Conservation (phyloP, 2,113 vertebrate species). For the Thamnaconus septentrionalis region DNA sequence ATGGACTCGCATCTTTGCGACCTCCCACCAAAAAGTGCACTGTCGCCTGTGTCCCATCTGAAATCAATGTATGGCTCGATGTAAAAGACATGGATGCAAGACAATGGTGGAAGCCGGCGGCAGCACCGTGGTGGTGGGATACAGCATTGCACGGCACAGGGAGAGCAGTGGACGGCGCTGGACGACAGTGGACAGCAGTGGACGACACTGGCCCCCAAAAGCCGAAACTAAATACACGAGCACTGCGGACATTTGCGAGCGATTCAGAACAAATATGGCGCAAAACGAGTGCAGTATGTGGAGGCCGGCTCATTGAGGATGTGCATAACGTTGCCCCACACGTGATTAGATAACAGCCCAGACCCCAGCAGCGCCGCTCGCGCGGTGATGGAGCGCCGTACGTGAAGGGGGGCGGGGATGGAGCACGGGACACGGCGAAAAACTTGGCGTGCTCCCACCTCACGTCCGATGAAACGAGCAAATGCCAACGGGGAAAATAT, state of each 20-base stretch:
- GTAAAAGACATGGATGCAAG: conserved; percentile 2
- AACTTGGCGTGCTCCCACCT: conserved; percentile 11
- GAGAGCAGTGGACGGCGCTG: neutral
- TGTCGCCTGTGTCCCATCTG: neutral
- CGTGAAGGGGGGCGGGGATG: neutral
- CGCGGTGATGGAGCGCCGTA: conserved; percentile 1
- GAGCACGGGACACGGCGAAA: conserved; percentile 12
- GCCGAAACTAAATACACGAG: neutral
- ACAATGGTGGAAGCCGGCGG: conserved; percentile 51
- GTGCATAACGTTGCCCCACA: neutral
- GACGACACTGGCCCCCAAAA: neutral
- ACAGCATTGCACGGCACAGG: conserved; percentile 47
- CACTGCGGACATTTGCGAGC: neutral
- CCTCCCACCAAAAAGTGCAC: too few relatives aligned
- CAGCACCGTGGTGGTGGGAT: conserved; percentile 28
- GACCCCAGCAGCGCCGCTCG: conserved; percentile 12
- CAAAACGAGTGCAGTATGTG: neutral
- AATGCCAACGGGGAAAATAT: too few relatives aligned
- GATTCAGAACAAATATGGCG: neutral
- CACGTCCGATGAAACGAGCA: too few relatives aligned
- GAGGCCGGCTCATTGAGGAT: neutral
- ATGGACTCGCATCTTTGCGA: too few relatives aligned
- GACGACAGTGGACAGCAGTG: conserved; percentile 16
- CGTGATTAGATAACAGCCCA: conserved; percentile 30
- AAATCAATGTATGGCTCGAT: neutral